Evolutionary conservation across 2,888 invertebrate species (phyloP).

Genomic region (Philereme transversata): DNA sequence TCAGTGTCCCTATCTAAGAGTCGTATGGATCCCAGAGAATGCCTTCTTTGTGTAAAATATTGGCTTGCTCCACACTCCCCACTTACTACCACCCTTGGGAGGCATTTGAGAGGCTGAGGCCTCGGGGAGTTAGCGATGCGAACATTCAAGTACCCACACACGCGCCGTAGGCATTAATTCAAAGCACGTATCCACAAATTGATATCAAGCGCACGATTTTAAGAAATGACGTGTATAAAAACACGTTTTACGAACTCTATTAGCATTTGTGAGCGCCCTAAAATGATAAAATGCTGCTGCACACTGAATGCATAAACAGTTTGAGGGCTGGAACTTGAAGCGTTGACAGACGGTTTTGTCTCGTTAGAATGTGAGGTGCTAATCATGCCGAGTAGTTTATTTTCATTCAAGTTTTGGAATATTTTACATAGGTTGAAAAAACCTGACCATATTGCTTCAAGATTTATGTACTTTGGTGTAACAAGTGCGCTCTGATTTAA

Average conservation of each 20-base stretch:
- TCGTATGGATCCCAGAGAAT: slow-evolving; percentile 7
- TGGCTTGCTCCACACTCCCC: slow-evolving; percentile 22
- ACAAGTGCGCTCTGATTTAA: too few species aligned
- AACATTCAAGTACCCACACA: slow-evolving; percentile 41
- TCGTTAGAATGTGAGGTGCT: slow-evolving; percentile 43
- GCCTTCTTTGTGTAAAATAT: slow-evolving; percentile 35
- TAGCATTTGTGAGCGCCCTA: slow-evolving; percentile 54
- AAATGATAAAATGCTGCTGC: slow-evolving; percentile 58
- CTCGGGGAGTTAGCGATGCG: slow-evolving; percentile 30
- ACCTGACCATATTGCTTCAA: too few species aligned
- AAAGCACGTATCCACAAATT: slow-evolving; percentile 65
- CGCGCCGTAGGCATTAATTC: slow-evolving; percentile 55
- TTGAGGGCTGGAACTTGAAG: slow-evolving; percentile 17
- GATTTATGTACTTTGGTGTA: too few species aligned
- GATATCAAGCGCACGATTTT: slow-evolving; percentile 71
- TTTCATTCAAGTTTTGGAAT: too few species aligned
- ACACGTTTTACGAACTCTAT: slow-evolving; percentile 60
- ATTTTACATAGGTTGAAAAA: too few species aligned
- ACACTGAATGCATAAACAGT: slow-evolving; percentile 53
- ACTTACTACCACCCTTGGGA: slow-evolving; percentile 27
- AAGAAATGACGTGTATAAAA: slow-evolving; percentile 68
- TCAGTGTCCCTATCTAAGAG: background rate
- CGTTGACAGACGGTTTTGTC: slow-evolving; percentile 36
- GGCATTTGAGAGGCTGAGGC: slow-evolving; percentile 26
- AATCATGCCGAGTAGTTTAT: background rate